Conservation (phyloP, 2,113 vertebrate genomes). For the Platysternon megacephalum region DNA sequence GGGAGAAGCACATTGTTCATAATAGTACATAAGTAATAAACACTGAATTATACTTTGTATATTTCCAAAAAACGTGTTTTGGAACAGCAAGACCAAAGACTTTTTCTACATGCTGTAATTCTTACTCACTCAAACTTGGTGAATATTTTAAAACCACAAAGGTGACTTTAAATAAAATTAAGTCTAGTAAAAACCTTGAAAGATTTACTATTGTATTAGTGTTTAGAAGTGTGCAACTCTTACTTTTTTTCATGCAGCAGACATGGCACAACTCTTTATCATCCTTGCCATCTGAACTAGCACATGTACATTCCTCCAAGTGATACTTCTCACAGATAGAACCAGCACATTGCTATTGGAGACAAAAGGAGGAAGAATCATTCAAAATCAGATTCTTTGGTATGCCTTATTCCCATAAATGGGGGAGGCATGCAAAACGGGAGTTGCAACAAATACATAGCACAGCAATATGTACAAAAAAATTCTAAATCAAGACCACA, state of each 20-base stretch:
- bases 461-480: neutral
- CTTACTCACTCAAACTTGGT: accelerated
- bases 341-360: slow-evolving; percentile 90
- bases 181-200: neutral
- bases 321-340: slow-evolving; percentile 93
- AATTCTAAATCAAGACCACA: neutral
- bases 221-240: slow-evolving; percentile 61
- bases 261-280: slow-evolving; percentile 95
- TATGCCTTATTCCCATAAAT: neutral
- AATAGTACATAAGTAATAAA: neutral
- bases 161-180: neutral
- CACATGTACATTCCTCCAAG: slow-evolving; percentile 93
- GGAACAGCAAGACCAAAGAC: neutral
- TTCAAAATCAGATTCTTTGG: neutral
- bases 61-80: neutral
- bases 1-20: neutral
- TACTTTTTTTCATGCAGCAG: slow-evolving; percentile 96
- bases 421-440: neutral
- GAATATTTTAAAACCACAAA: neutral
- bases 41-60: neutral
- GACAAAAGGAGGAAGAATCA: slow-evolving; percentile 20
- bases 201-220: neutral
- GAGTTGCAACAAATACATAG: neutral
- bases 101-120: neutral
- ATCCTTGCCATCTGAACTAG: slow-evolving; percentile 84